These are phyloP conservation scores for Plotosus lineatus DNA, from an alignment of 2,113 vertebrate species.

Conservation along the genomic window DNA sequence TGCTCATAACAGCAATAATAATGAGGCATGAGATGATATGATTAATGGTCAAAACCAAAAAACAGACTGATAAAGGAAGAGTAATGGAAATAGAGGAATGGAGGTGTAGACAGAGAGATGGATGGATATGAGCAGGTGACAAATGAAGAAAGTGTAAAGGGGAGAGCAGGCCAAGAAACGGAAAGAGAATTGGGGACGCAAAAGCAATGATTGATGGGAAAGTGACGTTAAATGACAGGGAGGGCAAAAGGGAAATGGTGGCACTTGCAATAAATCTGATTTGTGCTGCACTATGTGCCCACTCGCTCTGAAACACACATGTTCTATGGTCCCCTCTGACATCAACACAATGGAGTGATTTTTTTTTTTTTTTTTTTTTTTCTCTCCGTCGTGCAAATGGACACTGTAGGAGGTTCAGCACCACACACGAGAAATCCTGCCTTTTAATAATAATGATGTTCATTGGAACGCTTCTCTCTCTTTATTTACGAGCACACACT, in stretches of 20 bases:
- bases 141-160: conserved; percentile 52
- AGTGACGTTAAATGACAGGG: conserved; percentile 44
- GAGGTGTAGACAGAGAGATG: conserved; percentile 34
- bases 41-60: conserved; percentile 40
- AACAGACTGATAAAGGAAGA: conserved; percentile 45
- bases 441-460: conserved; percentile 50
- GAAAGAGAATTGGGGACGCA: conserved; percentile 12
- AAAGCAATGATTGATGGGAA: conserved; percentile 47
- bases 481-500: conserved; percentile 51
- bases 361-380: conserved; percentile 10
- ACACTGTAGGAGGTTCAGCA: conserved; percentile 23
- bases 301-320: conserved; percentile 35
- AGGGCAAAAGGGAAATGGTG: conserved; percentile 27
- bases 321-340: conserved; percentile 39
- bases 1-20: conserved; percentile 40
- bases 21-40: conserved; percentile 26
- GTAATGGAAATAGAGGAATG: conserved; percentile 29
- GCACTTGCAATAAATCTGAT: conserved; percentile 52
- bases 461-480: conserved; percentile 30
- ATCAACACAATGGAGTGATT: conserved; percentile 41
- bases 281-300: conserved; percentile 45
- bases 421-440: conserved; percentile 36
- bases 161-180: conserved; percentile 34
- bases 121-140: conserved; percentile 46
- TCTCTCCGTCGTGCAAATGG: conserved; percentile 34